Conservation (phyloP, 2,888 invertebrate species). For the Chromoteleia sp. region DNA sequence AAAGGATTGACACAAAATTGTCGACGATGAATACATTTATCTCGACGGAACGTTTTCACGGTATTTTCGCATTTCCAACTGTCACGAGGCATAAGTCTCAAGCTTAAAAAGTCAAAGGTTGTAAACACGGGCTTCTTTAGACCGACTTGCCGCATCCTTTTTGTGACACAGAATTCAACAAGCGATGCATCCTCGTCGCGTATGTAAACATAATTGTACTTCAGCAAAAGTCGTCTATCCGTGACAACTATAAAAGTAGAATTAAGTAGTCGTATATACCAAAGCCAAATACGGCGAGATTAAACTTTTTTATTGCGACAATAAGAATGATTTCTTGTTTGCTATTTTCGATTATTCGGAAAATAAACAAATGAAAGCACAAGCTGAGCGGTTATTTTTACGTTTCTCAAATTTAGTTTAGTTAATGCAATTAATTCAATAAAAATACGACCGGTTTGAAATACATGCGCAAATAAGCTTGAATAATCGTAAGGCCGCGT, state of each 20-base stretch:
- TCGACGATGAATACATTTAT: conserved; percentile 19
- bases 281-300: conserved; percentile 21
- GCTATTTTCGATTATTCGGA: not conserved
- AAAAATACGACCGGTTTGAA: not conserved
- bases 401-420: not conserved
- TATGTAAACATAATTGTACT: conserved; percentile 49
- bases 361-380: not conserved
- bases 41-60: conserved; percentile 39
- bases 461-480: conserved; percentile 1
- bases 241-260: conserved; percentile 10
- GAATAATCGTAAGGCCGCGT: not conserved
- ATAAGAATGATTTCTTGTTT: not conserved
- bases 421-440: not conserved
- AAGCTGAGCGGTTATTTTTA: not conserved
- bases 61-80: conserved; percentile 51
- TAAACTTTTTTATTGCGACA: conserved; percentile 19
- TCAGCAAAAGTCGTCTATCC: conserved; percentile 29
- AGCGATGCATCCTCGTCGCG: conserved; percentile 26
- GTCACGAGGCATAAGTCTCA: conserved; percentile 48
- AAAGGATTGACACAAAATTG: conserved; percentile 39
- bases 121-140: conserved; percentile 54
- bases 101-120: conserved; percentile 58
- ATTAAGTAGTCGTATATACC: conserved; percentile 27
- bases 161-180: conserved; percentile 40
- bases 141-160: conserved; percentile 16